Evolutionary conservation across 2,888 invertebrate genomes (phyloP).

Genomic region (Zygaena filipendulae): DNA sequence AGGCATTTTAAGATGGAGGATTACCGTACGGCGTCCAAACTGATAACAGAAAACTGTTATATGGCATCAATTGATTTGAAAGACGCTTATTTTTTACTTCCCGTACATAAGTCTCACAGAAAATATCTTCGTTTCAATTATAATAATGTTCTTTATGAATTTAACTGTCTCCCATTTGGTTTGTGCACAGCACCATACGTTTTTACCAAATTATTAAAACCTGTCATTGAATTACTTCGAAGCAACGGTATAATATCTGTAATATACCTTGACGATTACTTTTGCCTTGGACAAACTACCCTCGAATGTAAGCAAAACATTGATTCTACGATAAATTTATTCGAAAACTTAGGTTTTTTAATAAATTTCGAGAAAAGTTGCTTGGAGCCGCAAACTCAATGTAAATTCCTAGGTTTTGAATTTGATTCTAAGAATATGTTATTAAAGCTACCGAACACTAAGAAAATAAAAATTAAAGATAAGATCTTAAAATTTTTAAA

Average conservation of each 20-base stretch:
- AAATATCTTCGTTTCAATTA: slow-evolving; percentile 14
- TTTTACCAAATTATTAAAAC: slow-evolving; percentile 17
- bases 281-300: no score
- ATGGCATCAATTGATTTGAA: slow-evolving; percentile 12
- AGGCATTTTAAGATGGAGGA: slow-evolving; percentile 17
- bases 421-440: slow-evolving; percentile 2
- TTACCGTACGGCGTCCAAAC: slow-evolving; percentile 11
- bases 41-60: slow-evolving; percentile 6
- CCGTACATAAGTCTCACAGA: slow-evolving; percentile 4
- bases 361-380: slow-evolving; percentile 1
- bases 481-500: not conserved
- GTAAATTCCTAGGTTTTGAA: slow-evolving; percentile 6
- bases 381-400: not conserved
- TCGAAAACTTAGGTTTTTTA: not conserved
- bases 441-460: not conserved
- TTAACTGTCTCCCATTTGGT: slow-evolving; percentile 17
- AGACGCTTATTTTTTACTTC: slow-evolving; percentile 13
- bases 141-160: slow-evolving; percentile 12
- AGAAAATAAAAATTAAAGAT: slow-evolving; percentile 1
- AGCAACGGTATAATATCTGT: no score
- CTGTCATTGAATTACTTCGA: slow-evolving; percentile 12
- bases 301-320: no score
- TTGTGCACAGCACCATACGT: slow-evolving; percentile 14
- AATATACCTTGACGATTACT: no score
- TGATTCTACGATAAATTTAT: no score